Base-by-base conservation (phyloP, 2,113 vertebrate genomes). In the cat (Felis catus) region DNA sequence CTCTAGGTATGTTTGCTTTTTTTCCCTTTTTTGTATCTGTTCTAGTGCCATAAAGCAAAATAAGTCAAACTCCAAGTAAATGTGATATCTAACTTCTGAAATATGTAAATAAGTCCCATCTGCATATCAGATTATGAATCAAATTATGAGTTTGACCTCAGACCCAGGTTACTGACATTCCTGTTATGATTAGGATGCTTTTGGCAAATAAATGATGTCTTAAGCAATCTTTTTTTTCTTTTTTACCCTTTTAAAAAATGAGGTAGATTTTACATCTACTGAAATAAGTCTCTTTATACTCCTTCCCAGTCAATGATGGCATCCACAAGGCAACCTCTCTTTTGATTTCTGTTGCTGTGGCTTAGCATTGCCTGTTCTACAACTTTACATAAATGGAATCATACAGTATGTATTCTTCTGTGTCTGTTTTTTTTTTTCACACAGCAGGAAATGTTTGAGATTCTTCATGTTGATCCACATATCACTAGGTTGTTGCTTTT, bases 61-160 rank as follows among this genome's bases (percentile, higher is more conserved):
- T 53, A 95, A 81, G 31, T 89, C 66, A 93, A 95, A 70, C 70
- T 82, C 8, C 81, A 95, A 82, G 5, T 78, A 95, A 82, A 82
- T 31, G 19, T 93, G n/a, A 93, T 78, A 78, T 3, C 53, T 70
- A 61, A 71, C 51, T 92, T 85, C 83, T 53, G 10, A 85, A 96
- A 76, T 73, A 84, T 33, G 31, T 70, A 51, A 94, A 85, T 14
- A 29, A 48, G 18, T 84, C 41, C 16, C 41, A 85, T 85, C 48
- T 89, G 31, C 58, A 16, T 76, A 86, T 93, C 61, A 93, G 13
- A 45, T 45, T 45, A 45, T 82, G 74, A 76, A 78, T 82, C 51
- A 87, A 79, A 86, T 82, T 51, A 87, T 58, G 45, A 51, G 3
- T 93, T 88, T 88, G 13, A 88, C 36, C 70, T 82, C 27, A 95